Percentiles rank a stretch among this genome's conserved stretches.
Evolutionary conservation across 2,888 invertebrate species (phyloP).

Genomic region (Heliconius charithonia): DNA sequence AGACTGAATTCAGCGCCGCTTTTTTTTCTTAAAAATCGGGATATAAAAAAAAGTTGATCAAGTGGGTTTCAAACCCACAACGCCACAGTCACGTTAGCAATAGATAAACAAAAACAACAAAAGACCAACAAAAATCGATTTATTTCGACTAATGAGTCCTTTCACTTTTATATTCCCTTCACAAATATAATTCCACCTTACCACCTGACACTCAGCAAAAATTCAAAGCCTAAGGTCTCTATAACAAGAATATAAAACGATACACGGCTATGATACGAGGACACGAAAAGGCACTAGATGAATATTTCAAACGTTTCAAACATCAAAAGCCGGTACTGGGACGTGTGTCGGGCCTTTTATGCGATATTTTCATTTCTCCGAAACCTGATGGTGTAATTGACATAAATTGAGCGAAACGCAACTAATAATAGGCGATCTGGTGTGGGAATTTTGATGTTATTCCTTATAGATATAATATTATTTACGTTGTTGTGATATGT

Average conservation of each 20-base stretch:
- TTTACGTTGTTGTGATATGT: neutral
- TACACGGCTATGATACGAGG: constrained; percentile 53
- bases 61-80: too few species aligned
- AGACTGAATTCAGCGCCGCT: too few species aligned
- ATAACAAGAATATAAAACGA: constrained; percentile 49
- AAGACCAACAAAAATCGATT: neutral
- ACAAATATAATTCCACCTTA: constrained; percentile 23
- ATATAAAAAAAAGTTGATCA: too few species aligned
- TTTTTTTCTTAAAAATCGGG: too few species aligned
- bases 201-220: constrained; percentile 22
- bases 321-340: constrained; percentile 38
- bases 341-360: constrained; percentile 53
- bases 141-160: neutral
- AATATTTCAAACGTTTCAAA: constrained; percentile 60
- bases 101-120: neutral
- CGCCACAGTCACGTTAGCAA: too few species aligned
- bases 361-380: constrained; percentile 55
- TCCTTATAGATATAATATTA: neutral
- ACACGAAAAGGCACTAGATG: constrained; percentile 58
- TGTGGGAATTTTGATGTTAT: constrained; percentile 7
- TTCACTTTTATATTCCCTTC: constrained; percentile 11
- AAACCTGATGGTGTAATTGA: constrained; percentile 55
- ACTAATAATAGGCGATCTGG: constrained; percentile 27
- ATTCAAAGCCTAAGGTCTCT: constrained; percentile 17
- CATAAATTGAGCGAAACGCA: constrained; percentile 52